These are phyloP conservation scores for Armadillidium nasatum DNA, from an alignment of 1,140 invertebrate genomes.

Conservation along the genomic window DNA sequence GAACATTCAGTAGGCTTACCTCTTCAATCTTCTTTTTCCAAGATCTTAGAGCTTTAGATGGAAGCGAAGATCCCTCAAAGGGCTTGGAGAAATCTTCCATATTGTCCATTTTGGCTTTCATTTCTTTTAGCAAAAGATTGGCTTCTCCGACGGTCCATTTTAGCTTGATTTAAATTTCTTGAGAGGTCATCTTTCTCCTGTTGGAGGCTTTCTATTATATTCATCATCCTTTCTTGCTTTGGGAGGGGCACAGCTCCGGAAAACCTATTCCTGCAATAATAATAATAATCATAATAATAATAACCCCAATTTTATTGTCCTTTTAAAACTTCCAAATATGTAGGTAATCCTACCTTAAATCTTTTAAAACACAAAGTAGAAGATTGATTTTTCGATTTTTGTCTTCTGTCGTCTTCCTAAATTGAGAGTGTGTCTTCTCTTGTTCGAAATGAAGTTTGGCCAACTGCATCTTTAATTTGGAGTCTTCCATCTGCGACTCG, in stretches of 20 bases:
- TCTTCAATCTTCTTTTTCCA: constrained; percentile 34
- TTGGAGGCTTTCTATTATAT: constrained; percentile 22
- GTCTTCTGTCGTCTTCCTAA: background rate
- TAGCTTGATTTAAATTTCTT: constrained; percentile 21
- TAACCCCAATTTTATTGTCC: background rate
- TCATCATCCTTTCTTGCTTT: constrained; percentile 33
- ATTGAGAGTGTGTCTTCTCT: background rate
- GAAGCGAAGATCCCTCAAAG: constrained; percentile 18
- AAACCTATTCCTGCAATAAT: constrained; percentile 28
- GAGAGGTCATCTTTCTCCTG: constrained; percentile 27
- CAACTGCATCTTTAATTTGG: background rate
- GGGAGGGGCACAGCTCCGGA: constrained; percentile 34
- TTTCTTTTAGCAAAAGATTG: constrained; percentile 25
- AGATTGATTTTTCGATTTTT: background rate
- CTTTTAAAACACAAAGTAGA: background rate
- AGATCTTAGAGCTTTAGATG: background rate
- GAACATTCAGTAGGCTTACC: constrained; percentile 27
- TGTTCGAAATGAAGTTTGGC: background rate
- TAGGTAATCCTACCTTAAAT: constrained; percentile 2
- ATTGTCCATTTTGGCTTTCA: constrained; percentile 33
- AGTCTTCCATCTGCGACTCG: background rate
- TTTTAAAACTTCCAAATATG: background rate
- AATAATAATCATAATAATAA: background rate
- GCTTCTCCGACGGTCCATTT: constrained; percentile 33
- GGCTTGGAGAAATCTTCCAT: constrained; percentile 30